These are phyloP conservation scores for Scaptomyza cyrtandrae DNA, from an alignment of 2,888 invertebrate genomes.

Conservation along the genomic window DNA sequence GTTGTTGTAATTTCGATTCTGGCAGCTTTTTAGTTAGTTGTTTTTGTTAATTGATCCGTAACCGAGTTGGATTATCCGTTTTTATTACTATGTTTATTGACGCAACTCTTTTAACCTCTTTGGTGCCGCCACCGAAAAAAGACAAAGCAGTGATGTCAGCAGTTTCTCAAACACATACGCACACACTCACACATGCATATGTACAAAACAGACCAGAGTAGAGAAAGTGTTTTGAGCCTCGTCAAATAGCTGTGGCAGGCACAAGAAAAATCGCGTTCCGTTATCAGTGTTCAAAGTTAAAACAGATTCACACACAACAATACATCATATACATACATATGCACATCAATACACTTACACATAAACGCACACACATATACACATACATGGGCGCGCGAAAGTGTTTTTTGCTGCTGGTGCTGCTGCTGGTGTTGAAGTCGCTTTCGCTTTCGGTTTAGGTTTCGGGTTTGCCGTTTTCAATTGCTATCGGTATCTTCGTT, in stretches of 20 bases:
- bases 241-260: conserved; percentile 19
- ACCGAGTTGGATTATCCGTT: neutral
- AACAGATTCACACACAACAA: conserved; percentile 30
- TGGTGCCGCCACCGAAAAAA: conserved; percentile 9
- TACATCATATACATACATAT: neutral
- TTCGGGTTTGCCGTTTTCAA: conserved; percentile 21
- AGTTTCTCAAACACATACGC: conserved; percentile 9
- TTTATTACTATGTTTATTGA: conserved; percentile 28
- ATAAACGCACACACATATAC: conserved; percentile 14
- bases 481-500: conserved; percentile 17
- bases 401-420: conserved; percentile 36
- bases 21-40: conserved; percentile 62
- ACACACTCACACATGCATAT: neutral
- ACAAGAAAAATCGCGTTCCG: conserved; percentile 55
- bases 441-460: conserved; percentile 66
- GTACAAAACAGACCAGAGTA: conserved; percentile 4
- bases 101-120: conserved; percentile 2
- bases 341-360: conserved; percentile 19
- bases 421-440: conserved; percentile 44
- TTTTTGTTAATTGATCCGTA: conserved; percentile 50
- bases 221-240: conserved; percentile 49
- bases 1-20: conserved; percentile 23
- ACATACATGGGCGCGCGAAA: conserved; percentile 37
- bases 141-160: conserved; percentile 58
- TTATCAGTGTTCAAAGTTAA: conserved; percentile 47